Conservation (phyloP, 2,888 invertebrate species). For the Cataglyphis cursor region DNA sequence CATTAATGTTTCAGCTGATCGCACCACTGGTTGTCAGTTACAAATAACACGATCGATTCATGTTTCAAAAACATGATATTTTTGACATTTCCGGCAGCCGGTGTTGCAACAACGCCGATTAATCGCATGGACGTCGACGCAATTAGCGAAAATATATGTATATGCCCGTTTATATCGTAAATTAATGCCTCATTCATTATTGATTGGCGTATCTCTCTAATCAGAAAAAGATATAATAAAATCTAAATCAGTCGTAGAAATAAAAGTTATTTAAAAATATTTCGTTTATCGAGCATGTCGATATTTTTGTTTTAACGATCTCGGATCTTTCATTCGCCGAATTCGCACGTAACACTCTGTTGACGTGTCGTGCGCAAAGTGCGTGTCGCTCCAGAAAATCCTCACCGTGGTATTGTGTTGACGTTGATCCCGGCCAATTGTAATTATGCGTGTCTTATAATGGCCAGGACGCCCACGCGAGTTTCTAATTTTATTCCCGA, state of each 20-base stretch:
- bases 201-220: background rate
- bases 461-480: constrained; percentile 64
- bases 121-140: constrained; percentile 49
- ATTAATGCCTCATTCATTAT: constrained; percentile 17
- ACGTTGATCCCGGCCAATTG: constrained; percentile 69
- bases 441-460: constrained; percentile 76
- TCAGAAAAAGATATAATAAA: background rate
- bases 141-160: constrained; percentile 47
- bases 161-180: background rate
- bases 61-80: constrained; percentile 37
- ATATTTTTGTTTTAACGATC: background rate
- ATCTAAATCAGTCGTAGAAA: background rate
- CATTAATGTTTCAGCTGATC: constrained; percentile 18
- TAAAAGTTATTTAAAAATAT: background rate
- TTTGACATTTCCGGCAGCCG: constrained; percentile 51
- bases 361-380: constrained; percentile 63
- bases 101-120: constrained; percentile 55
- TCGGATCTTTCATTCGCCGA: background rate
- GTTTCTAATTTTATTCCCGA: constrained; percentile 77
- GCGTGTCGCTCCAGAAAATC: constrained; percentile 74
- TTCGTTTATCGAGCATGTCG: background rate
- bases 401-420: constrained; percentile 67
- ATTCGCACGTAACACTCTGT: background rate
- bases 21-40: background rate
- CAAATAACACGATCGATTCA: constrained; percentile 4